Conservation (phyloP, 2,797 vertebrate genomes). For the Channallabes apus region DNA sequence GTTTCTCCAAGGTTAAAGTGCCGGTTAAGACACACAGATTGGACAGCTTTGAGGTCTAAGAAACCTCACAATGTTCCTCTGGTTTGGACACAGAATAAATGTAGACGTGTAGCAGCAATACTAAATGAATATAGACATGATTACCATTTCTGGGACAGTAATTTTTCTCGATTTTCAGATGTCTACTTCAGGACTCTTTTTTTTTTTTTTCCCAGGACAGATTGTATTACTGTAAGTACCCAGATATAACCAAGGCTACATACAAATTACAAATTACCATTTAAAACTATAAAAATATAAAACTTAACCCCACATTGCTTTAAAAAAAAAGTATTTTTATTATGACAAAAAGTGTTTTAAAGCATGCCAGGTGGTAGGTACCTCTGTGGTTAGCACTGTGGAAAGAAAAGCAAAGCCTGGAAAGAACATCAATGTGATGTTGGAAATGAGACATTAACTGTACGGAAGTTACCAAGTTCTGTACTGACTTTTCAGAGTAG, state of each 20-base stretch:
- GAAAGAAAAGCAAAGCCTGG: neutral
- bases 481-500: neutral
- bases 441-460: neutral
- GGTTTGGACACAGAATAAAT: conserved; percentile 63
- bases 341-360: neutral
- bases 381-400: neutral
- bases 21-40: conserved; percentile 33
- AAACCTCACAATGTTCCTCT: conserved; percentile 44
- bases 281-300: neutral
- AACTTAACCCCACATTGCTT: neutral
- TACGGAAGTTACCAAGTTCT: neutral
- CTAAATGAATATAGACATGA: conserved; percentile 8
- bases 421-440: conserved; percentile 6
- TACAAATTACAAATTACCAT: neutral
- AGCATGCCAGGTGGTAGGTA: neutral
- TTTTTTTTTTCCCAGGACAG: no score
- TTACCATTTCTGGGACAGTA: neutral
- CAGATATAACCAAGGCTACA: neutral
- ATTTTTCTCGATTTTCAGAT: neutral
- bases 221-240: neutral
- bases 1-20: conserved; percentile 28
- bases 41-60: conserved; percentile 36
- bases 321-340: neutral
- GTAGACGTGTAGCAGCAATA: neutral
- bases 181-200: neutral